Percentiles rank a stretch among this genome's conserved stretches.
phyloP scores from a whole-genome alignment of 2,113 vertebrate species.

The Cricetomys ansorgei region DNA sequence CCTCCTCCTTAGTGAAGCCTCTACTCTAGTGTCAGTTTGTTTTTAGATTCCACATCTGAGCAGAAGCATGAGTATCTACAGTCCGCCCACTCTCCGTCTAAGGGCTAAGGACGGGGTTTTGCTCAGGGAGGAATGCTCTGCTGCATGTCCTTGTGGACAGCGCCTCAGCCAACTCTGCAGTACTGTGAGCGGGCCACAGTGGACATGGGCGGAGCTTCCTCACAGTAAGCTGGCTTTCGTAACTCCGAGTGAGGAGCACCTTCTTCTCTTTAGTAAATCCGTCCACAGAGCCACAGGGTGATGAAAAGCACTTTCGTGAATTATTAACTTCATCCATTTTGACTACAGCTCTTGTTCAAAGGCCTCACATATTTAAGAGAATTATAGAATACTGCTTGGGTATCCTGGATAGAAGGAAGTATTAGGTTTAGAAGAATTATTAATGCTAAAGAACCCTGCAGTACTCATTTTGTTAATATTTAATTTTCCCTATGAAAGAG shows the following conservation, averaged over 20 bases:
- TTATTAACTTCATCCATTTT: conserved; percentile 13
- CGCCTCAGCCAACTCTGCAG: neutral
- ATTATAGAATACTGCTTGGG: neutral
- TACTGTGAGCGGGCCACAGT: neutral
- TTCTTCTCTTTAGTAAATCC: neutral
- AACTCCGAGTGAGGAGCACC: neutral
- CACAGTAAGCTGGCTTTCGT: neutral
- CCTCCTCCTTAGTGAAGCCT: too few relatives aligned
- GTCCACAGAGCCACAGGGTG: neutral
- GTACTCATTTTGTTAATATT: neutral
- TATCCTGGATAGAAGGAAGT: neutral
- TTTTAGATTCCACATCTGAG: neutral
- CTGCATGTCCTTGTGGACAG: neutral
- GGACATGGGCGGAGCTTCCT: neutral
- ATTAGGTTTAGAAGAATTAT: neutral
- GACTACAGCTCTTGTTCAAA: neutral
- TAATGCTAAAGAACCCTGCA: neutral
- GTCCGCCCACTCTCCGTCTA: neutral
- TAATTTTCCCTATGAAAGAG: neutral
- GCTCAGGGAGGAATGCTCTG: too few relatives aligned
- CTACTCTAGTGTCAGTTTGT: neutral
- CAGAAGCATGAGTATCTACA: neutral
- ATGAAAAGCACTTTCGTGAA: neutral
- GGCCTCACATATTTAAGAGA: neutral
- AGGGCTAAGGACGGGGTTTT: too few relatives aligned